A percentile compares a stretch with the other conserved stretches of the same genome.
Evolutionary conservation across 2,113 vertebrate genomes (phyloP).

Genomic region (Crotalus tigris): DNA sequence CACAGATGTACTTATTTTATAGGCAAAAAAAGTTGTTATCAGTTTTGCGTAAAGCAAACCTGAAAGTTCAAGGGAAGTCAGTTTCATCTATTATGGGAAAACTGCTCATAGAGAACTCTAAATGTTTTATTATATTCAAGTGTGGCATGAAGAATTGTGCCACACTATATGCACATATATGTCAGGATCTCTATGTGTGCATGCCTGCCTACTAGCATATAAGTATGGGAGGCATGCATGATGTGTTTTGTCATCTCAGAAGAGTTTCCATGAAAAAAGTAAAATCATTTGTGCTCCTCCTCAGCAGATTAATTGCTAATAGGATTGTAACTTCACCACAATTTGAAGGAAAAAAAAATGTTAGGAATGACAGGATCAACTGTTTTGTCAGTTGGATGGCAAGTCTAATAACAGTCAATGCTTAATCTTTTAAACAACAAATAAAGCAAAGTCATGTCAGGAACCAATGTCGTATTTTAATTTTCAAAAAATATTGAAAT

Average conservation of each 20-base stretch:
- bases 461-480: background rate
- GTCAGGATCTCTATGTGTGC: background rate
- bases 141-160: background rate
- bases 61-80: background rate
- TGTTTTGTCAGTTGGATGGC: background rate
- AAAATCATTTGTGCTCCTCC: background rate
- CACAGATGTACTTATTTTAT: background rate
- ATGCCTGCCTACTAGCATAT: background rate
- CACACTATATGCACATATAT: background rate
- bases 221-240: fast-evolving
- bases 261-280: background rate
- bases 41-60: background rate
- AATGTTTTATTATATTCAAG: background rate
- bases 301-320: background rate
- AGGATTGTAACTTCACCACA: no score
- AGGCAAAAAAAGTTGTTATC: background rate
- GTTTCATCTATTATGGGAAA: background rate
- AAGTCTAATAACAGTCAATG: fast-evolving
- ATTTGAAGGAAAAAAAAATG: background rate
- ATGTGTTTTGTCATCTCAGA: background rate
- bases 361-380: background rate
- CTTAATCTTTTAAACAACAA: background rate
- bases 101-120: background rate
- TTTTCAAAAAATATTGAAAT: background rate
- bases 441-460: background rate